Conservation (phyloP, 2,888 invertebrate genomes). For the Camponotus fellah region DNA sequence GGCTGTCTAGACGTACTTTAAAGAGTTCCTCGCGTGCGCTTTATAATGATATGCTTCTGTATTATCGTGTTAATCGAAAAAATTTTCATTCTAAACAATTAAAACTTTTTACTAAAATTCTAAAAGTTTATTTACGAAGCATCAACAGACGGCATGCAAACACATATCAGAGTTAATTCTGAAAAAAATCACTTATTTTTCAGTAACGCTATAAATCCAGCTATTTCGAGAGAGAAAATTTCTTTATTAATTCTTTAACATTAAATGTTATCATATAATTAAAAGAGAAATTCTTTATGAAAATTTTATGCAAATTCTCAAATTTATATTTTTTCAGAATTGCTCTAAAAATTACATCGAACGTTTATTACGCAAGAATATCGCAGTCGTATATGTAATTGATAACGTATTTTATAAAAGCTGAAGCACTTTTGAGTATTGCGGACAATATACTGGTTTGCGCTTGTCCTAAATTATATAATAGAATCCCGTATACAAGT, state of each 20-base stretch:
- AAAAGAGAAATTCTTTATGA: background rate
- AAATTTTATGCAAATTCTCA: background rate
- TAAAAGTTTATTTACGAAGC: constrained; percentile 50
- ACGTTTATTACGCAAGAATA: background rate
- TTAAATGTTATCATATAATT: background rate
- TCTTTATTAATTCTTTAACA: background rate
- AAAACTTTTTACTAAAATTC: constrained; percentile 48
- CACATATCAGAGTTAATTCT: constrained; percentile 3
- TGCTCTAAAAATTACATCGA: background rate
- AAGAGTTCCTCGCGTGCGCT: constrained; percentile 65
- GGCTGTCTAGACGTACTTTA: constrained; percentile 70
- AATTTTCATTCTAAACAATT: constrained; percentile 67
- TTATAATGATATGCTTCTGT: constrained; percentile 70
- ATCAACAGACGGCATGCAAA: background rate
- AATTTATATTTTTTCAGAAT: background rate
- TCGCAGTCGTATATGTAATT: background rate
- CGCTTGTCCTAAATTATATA: constrained; percentile 33
- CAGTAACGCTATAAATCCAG: background rate
- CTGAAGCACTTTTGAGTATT: constrained; percentile 31
- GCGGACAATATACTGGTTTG: constrained; percentile 17
- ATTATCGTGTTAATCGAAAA: constrained; percentile 64
- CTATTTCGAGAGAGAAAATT: background rate
- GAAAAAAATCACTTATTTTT: background rate
- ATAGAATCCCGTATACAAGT: constrained; percentile 52
- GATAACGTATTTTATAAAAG: background rate